phyloP scores from a whole-genome alignment of 2,113 vertebrate genomes.

The Lethenteron camtschaticum region DNA sequence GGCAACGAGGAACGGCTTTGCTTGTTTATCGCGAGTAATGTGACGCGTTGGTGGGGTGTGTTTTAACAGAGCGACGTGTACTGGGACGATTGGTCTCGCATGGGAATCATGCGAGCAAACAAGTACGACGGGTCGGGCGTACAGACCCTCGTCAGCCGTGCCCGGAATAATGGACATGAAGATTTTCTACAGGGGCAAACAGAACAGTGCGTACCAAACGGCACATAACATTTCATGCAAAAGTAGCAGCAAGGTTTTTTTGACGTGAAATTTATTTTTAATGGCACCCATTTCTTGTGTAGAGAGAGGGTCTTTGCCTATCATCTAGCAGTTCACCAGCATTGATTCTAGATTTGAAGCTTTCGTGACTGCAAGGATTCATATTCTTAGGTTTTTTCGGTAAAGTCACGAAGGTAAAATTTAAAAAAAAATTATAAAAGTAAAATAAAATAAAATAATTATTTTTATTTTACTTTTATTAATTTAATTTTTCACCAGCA shows the following conservation, averaged over 20 bases:
- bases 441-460: too few relatives aligned
- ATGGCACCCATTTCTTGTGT: background rate
- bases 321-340: background rate
- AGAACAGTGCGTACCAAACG: constrained; percentile 26
- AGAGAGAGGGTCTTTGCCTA: background rate
- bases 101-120: constrained; percentile 81
- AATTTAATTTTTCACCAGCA: too few relatives aligned
- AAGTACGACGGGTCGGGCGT: constrained; percentile 43
- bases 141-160: constrained; percentile 44
- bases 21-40: background rate
- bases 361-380: background rate
- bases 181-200: constrained; percentile 80
- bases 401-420: background rate
- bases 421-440: too few relatives aligned
- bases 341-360: background rate
- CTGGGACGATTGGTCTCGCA: constrained; percentile 94
- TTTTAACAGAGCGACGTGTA: constrained; percentile 70
- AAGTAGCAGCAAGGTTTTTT: background rate
- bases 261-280: background rate
- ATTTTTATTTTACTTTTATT: too few relatives aligned
- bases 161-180: constrained; percentile 98
- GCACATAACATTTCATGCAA: background rate
- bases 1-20: background rate
- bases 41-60: background rate
- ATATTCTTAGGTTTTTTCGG: too few relatives aligned